Conservation (phyloP, 1,140 invertebrate species). For the Hylaeus volcanicus region DNA sequence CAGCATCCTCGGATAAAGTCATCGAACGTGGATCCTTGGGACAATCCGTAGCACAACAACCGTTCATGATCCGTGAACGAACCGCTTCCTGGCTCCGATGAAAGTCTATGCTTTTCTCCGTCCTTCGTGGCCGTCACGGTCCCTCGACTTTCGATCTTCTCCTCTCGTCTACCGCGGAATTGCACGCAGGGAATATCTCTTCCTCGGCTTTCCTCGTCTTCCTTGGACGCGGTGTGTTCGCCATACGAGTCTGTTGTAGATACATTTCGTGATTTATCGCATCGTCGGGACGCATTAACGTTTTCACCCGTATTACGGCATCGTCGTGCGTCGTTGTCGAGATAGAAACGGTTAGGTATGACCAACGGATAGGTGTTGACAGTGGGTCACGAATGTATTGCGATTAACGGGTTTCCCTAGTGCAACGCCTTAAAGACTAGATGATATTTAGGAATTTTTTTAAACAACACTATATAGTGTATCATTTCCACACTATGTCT, state of each 20-base stretch:
- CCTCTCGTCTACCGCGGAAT: constrained; percentile 2
- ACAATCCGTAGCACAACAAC: background rate
- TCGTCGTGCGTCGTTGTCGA: background rate
- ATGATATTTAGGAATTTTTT: too few species aligned
- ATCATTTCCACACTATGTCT: too few species aligned
- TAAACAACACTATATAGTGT: too few species aligned
- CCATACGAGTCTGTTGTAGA: constrained; percentile 14
- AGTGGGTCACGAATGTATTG: constrained; percentile 23
- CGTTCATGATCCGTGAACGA: constrained; percentile 14
- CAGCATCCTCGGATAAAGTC: constrained; percentile 4
- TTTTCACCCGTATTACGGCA: constrained; percentile 45
- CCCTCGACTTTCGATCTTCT: constrained; percentile 28
- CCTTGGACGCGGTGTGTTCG: background rate
- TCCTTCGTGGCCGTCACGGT: constrained; percentile 21
- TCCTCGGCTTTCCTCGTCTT: constrained; percentile 24
- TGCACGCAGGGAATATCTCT: constrained; percentile 15
- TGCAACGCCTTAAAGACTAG: too few species aligned
- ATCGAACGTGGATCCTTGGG: background rate
- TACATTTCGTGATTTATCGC: constrained; percentile 39
- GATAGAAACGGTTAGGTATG: constrained; percentile 1
- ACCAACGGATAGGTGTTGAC: background rate
- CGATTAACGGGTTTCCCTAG: background rate
- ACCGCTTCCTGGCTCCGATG: constrained; percentile 19
- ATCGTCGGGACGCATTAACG: constrained; percentile 42
- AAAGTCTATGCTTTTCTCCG: constrained; percentile 24